phyloP scores from a whole-genome alignment of 64 coral and sea anemone genomes.

The Cladopsammia gracilis region DNA sequence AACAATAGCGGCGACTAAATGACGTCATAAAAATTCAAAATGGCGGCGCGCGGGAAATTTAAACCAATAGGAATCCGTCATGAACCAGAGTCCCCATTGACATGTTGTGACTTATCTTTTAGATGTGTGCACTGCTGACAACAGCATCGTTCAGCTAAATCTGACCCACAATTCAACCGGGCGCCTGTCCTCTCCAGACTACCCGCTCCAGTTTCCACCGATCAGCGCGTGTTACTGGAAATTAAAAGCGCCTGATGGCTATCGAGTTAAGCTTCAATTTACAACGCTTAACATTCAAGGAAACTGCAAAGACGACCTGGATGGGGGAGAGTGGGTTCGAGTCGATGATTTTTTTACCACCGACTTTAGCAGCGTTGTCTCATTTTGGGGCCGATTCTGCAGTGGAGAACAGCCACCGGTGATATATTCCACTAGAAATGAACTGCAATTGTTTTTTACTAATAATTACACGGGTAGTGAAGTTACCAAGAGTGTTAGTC shows the following conservation, averaged over 20 bases:
- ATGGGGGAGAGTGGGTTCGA: neutral
- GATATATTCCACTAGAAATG: constrained; percentile 28
- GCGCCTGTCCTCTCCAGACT: constrained; percentile 21
- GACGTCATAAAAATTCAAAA: too few species aligned
- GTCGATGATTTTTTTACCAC: constrained; percentile 36
- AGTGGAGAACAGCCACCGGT: neutral
- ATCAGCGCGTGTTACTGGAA: constrained; percentile 4
- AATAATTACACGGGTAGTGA: neutral
- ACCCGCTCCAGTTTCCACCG: constrained; percentile 8
- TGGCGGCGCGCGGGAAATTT: too few species aligned
- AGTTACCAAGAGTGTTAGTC: neutral
- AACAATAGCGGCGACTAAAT: too few species aligned
- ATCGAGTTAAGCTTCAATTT: constrained; percentile 7
- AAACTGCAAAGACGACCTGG: neutral
- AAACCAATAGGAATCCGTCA: too few species aligned
- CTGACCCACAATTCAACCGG: constrained; percentile 9
- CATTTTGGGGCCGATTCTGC: constrained; percentile 23
- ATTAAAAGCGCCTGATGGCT: constrained; percentile 13
- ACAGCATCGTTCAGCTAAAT: constrained; percentile 30
- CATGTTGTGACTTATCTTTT: neutral
- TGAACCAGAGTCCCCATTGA: neutral
- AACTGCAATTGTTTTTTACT: constrained; percentile 36
- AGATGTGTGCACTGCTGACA: constrained; percentile 21
- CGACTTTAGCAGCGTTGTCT: constrained; percentile 5
- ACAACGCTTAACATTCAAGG: constrained; percentile 2